Percentiles rank a stretch among this genome's conserved stretches.
Conservation (phyloP, 2,113 vertebrate genomes). For the Natator depressus region DNA sequence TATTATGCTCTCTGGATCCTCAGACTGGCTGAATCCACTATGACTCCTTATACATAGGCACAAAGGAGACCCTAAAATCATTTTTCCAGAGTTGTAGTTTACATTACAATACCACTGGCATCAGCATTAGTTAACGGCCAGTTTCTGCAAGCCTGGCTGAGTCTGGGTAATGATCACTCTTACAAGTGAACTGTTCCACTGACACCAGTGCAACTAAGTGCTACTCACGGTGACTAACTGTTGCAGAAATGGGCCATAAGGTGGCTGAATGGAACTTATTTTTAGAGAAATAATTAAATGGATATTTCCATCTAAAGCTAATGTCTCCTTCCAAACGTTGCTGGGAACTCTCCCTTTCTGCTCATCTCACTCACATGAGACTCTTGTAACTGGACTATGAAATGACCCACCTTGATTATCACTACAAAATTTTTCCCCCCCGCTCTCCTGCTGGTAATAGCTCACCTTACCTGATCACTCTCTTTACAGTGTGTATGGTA, state of each 20-base stretch:
- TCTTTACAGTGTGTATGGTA: too few relatives aligned
- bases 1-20: neutral
- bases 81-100: neutral
- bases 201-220: neutral
- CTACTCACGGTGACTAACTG: neutral
- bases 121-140: neutral
- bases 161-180: neutral
- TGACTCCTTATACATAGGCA: neutral
- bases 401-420: neutral
- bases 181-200: neutral
- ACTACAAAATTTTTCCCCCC: too few relatives aligned
- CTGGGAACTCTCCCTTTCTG: neutral
- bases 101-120: neutral
- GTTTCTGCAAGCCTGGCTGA: neutral
- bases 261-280: neutral
- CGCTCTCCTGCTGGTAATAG: too few relatives aligned
- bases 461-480: too few relatives aligned
- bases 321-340: neutral
- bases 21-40: neutral
- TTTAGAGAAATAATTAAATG: neutral
- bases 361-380: neutral
- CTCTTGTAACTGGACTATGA: neutral
- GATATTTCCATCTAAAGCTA: neutral
- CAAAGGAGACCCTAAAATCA: neutral
- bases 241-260: neutral